Evolutionary conservation across 1,140 invertebrate species (phyloP), one percentile per base, ranked within the genome.

Genomic region (Drosophila athabasca): DNA sequence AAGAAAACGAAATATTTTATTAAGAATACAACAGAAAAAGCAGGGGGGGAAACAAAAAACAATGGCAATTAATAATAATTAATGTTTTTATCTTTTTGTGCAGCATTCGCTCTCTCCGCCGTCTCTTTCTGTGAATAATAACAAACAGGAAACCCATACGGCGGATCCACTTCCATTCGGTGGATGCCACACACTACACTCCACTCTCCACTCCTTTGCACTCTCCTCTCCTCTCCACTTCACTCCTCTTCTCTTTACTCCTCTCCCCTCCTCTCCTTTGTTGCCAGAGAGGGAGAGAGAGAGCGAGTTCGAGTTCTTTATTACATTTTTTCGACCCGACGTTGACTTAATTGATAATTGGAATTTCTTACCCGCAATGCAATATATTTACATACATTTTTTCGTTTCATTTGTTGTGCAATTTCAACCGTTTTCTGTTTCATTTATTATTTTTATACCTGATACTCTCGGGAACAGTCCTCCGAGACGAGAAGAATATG

Each of bases 61-160:
- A 75, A 75, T 58, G 75, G 82, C 82, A 87, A 87, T 87, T 87
- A 87, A 87, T 87, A 87, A 87, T 87, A 88, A 87, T 87, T 87
- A 88, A 87, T 87, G 78, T 87, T 87, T 87, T 87, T 87, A 88
- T 87, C 79, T 87, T 78, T 85, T 82, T 88, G 66, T 88, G 71
- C 68, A 44, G 59, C 62, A 51, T 57, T 58, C 55, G 41, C 50
- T 51, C 4, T 24, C n/a, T n/a, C n/a, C 24, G 3, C 3, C 24
- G 24, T 24, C 24, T 24, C 24, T 5, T 5, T 24, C 22, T 24
- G 22, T 24, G 22, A 24, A 24, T 24, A 24, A 24, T 24, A 24
- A 24, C 26, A 54, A 64, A 73, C 69, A 73, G 70, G 69, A 73
- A 73, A 64, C 70, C 43, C 58, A 43, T 39, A 43, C 50, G 49